These are phyloP conservation scores for Pluvialis apricaria DNA, from an alignment of 2,113 vertebrate species.

Conservation along the genomic window DNA sequence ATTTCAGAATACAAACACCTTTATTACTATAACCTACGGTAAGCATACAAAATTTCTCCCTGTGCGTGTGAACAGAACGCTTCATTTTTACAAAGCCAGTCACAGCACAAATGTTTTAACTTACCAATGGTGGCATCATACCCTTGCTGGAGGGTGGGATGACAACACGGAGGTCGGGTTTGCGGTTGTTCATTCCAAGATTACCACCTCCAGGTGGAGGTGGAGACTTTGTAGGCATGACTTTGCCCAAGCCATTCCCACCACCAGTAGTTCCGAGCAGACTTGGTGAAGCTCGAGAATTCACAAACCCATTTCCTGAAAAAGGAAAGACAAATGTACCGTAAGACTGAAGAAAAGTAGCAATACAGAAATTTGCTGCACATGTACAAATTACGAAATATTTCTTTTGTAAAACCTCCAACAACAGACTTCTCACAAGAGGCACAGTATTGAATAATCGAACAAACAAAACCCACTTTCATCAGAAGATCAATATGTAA, in stretches of 20 bases:
- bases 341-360: not conserved
- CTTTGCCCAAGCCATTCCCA: slow-evolving; percentile 92
- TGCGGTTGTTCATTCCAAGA: slow-evolving; percentile 90
- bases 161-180: slow-evolving; percentile 96
- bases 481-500: slow-evolving; percentile 9
- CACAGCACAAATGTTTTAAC: not conserved
- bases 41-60: not conserved
- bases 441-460: not conserved
- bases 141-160: slow-evolving; percentile 97
- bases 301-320: slow-evolving; percentile 94
- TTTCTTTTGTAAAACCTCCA: not conserved
- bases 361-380: not conserved
- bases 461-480: not conserved
- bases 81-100: not conserved
- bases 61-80: not conserved
- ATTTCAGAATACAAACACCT: not conserved
- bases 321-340: not conserved
- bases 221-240: slow-evolving; percentile 95
- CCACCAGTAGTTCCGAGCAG: slow-evolving; percentile 85
- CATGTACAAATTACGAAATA: not conserved
- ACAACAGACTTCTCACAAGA: not conserved
- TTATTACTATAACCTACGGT: not conserved
- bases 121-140: slow-evolving; percentile 98
- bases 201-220: slow-evolving; percentile 90
- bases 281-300: slow-evolving; percentile 91